These are phyloP conservation scores for Hafferia zeledoni DNA, from an alignment of 2,797 vertebrate species.

Conservation along the genomic window DNA sequence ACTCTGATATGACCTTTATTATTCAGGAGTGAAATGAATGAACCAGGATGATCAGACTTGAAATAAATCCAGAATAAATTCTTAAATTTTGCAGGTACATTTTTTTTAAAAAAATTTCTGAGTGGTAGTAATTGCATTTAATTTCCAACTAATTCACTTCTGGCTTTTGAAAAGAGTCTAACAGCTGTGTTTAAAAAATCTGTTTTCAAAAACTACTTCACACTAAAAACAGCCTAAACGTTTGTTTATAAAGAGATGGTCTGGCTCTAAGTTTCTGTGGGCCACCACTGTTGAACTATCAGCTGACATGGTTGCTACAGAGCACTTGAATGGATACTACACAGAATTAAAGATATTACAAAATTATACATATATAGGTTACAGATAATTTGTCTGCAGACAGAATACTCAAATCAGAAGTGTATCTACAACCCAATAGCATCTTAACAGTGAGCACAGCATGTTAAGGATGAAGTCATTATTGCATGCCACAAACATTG, in stretches of 20 bases:
- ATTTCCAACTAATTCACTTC: neutral
- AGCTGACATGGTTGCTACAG: neutral
- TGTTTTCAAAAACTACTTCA: neutral
- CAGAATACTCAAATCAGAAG: neutral
- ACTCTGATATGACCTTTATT: neutral
- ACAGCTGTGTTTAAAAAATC: neutral
- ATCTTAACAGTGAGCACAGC: neutral
- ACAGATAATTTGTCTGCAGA: neutral
- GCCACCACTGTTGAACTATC: neutral
- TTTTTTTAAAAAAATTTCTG: neutral
- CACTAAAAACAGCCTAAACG: neutral
- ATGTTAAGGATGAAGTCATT: neutral
- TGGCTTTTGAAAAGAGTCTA: neutral
- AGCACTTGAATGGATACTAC: neutral
- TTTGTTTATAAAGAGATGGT: neutral
- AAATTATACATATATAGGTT: neutral
- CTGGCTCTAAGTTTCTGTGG: neutral
- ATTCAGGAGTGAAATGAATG: neutral
- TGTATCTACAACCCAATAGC: neutral
- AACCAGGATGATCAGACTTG: neutral
- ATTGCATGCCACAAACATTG: rapidly evolving
- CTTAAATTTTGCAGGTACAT: neutral
- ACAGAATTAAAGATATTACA: neutral
- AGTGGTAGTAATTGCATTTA: neutral
- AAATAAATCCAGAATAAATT: neutral